phyloP scores from a whole-genome alignment of 2,113 vertebrate genomes.

The Neolamprologus modestus region DNA sequence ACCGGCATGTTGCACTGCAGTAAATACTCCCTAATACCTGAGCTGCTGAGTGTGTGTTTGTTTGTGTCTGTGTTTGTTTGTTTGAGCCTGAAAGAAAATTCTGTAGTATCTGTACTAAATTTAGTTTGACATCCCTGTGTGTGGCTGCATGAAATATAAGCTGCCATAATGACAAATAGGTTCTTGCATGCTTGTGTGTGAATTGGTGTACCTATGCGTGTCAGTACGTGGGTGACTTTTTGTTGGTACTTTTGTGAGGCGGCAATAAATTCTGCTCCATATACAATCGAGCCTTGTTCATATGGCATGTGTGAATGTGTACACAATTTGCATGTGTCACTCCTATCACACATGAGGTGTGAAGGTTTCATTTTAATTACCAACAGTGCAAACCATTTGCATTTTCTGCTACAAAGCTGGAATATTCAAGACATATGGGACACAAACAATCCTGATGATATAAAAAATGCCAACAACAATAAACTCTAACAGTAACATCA shows the following conservation, averaged over 20 bases:
- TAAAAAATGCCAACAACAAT: neutral
- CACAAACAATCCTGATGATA: neutral
- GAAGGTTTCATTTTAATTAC: neutral
- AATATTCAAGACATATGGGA: neutral
- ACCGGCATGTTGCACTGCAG: neutral
- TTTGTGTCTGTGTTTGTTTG: neutral
- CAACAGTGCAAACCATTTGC: neutral
- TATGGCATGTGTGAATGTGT: neutral
- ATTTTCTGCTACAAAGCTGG: neutral
- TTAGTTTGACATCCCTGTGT: neutral
- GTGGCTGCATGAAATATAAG: conserved; percentile 4
- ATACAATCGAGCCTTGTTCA: neutral
- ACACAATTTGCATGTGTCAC: neutral
- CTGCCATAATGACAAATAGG: conserved; percentile 15
- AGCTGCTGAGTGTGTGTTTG: neutral
- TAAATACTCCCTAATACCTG: conserved; percentile 14
- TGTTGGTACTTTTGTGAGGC: neutral
- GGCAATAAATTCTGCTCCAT: neutral
- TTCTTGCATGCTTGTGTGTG: neutral
- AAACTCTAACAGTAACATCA: neutral
- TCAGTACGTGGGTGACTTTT: neutral
- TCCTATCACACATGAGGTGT: neutral
- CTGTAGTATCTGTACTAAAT: neutral
- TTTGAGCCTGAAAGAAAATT: neutral
- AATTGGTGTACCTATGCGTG: neutral